These are phyloP conservation scores for Phaethornis superciliosus DNA, from an alignment of 2,113 vertebrate species.

Conservation along the genomic window DNA sequence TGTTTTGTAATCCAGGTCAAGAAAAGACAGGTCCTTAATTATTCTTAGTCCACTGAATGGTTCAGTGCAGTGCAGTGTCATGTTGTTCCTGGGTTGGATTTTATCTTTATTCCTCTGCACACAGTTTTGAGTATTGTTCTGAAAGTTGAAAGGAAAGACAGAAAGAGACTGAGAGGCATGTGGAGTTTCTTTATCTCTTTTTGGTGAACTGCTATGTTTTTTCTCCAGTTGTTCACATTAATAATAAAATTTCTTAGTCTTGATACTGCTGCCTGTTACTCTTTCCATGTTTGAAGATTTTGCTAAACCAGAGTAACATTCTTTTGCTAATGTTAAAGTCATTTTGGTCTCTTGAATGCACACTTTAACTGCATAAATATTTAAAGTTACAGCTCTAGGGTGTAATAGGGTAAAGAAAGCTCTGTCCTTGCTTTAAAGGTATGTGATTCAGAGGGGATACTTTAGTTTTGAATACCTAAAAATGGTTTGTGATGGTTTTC, in stretches of 20 bases:
- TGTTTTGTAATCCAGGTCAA: background rate
- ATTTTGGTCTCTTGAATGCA: background rate
- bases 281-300: background rate
- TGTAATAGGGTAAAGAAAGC: background rate
- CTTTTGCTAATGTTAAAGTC: background rate
- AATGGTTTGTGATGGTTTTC: background rate
- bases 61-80: background rate
- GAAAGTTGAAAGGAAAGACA: background rate
- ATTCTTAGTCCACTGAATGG: background rate
- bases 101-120: background rate
- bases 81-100: background rate
- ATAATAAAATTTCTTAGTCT: background rate
- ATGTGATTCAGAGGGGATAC: background rate
- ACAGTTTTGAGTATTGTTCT: background rate
- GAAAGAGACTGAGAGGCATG: background rate
- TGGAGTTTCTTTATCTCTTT: background rate
- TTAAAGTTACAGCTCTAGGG: background rate
- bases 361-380: background rate
- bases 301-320: background rate
- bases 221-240: background rate
- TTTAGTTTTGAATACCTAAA: background rate
- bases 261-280: background rate
- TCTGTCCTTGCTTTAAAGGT: background rate
- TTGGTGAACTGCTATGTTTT: background rate
- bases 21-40: background rate